Evolutionary conservation across 2,888 invertebrate species (phyloP).

Genomic region (Rapana venosa): DNA sequence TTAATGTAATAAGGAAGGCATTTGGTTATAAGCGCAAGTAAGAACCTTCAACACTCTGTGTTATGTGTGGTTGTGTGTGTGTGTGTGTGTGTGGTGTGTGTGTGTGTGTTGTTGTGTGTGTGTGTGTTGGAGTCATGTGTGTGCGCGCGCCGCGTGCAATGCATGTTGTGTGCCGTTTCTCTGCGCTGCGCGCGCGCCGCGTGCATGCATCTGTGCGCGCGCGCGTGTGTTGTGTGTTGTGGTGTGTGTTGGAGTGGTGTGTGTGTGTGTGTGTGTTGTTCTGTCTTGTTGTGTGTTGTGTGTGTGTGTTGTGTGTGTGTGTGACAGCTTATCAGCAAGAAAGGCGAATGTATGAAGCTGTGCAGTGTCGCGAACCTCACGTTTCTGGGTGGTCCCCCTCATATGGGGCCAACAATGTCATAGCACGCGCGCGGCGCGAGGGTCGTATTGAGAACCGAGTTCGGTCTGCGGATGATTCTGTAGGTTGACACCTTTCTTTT

Average conservation of each 20-base stretch:
- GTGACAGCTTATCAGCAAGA: conserved; percentile 82
- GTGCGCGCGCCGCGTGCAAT: not conserved
- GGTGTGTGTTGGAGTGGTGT: too few relatives aligned
- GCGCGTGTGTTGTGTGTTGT: too few relatives aligned
- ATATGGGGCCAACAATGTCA: conserved; percentile 83
- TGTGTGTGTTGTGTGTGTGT: too few relatives aligned
- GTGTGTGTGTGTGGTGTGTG: too few relatives aligned
- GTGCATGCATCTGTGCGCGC: too few relatives aligned
- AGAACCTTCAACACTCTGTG: not conserved
- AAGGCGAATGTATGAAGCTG: conserved; percentile 81
- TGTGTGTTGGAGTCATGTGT: too few relatives aligned
- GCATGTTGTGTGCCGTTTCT: too few relatives aligned
- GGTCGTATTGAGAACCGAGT: conserved; percentile 85
- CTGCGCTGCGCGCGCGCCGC: too few relatives aligned
- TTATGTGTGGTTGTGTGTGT: too few relatives aligned
- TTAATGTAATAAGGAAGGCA: too few relatives aligned
- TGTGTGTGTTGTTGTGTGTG: too few relatives aligned
- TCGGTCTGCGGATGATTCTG: conserved; percentile 93
- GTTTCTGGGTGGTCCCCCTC: conserved; percentile 84
- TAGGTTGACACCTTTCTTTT: conserved; percentile 79
- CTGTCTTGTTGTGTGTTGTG: not conserved
- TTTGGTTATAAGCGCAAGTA: too few relatives aligned
- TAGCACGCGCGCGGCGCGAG: conserved; percentile 81
- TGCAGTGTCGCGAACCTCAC: conserved; percentile 84
- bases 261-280: not conserved